phyloP scores from a whole-genome alignment of 2,888 invertebrate species.

The Orchesella flavescens region DNA sequence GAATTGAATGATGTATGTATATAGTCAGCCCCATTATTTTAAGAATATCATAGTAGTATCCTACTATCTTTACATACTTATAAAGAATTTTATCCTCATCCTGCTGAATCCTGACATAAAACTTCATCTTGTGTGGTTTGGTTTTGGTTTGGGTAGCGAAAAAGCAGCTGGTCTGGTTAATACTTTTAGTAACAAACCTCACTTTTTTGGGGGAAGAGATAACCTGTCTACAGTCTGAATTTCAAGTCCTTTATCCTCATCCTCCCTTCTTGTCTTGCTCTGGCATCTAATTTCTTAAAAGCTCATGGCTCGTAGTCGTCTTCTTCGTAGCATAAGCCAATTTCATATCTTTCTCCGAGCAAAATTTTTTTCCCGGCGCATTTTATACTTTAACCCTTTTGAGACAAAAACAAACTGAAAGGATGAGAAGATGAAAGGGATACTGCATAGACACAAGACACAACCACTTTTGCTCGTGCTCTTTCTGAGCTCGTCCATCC shows the following conservation, averaged over 20 bases:
- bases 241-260: background rate
- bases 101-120: no score
- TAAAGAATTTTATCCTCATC: no score
- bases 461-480: no score
- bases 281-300: slow-evolving; percentile 56
- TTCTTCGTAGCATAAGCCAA: background rate
- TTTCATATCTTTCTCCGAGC: slow-evolving; percentile 35
- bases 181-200: no score
- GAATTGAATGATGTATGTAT: no score
- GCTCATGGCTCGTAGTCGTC: background rate
- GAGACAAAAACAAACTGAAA: slow-evolving; percentile 25
- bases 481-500: background rate
- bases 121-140: no score
- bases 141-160: no score
- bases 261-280: slow-evolving; percentile 36
- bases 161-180: no score
- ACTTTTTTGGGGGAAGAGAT: no score
- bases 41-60: no score
- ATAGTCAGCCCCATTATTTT: no score
- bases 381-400: slow-evolving; percentile 10
- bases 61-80: no score
- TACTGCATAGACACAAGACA: background rate
- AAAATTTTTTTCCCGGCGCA: background rate
- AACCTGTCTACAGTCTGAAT: background rate
- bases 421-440: slow-evolving; percentile 36